These are phyloP conservation scores for Cephalotes varians DNA, from an alignment of 2,888 invertebrate genomes.

Conservation along the genomic window DNA sequence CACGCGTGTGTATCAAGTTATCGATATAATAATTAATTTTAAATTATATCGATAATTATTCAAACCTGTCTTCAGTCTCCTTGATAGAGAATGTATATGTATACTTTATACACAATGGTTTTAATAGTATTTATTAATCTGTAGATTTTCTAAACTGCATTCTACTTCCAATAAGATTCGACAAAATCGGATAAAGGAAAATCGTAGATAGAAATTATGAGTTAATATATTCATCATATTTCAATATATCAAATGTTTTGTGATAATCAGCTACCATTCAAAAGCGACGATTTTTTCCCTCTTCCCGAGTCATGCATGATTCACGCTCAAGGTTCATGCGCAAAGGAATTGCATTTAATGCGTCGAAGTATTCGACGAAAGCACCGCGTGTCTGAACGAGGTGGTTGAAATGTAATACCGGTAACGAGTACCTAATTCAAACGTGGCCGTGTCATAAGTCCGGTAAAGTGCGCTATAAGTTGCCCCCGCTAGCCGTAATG, in stretches of 20 bases:
- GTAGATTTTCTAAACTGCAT: background rate
- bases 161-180: background rate
- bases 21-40: constrained; percentile 37
- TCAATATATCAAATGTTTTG: background rate
- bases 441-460: constrained; percentile 82
- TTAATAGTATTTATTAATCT: background rate
- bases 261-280: background rate
- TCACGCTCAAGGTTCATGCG: constrained; percentile 20
- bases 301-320: constrained; percentile 1
- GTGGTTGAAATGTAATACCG: constrained; percentile 81
- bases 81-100: background rate
- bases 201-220: background rate
- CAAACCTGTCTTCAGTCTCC: constrained; percentile 42
- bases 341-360: constrained; percentile 30
- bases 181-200: background rate
- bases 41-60: constrained; percentile 58
- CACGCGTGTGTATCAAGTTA: constrained; percentile 11
- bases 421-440: constrained; percentile 84
- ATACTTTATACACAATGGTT: constrained; percentile 1
- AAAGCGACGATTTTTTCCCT: background rate
- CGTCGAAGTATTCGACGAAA: background rate
- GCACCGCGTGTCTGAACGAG: constrained; percentile 57
- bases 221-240: background rate
- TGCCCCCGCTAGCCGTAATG: constrained; percentile 80
- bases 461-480: constrained; percentile 82